A percentile compares a stretch with the other conserved stretches of the same genome.
Evolutionary conservation across 2,888 invertebrate species (phyloP).

Genomic region (Pyrrhosoma nymphula): DNA sequence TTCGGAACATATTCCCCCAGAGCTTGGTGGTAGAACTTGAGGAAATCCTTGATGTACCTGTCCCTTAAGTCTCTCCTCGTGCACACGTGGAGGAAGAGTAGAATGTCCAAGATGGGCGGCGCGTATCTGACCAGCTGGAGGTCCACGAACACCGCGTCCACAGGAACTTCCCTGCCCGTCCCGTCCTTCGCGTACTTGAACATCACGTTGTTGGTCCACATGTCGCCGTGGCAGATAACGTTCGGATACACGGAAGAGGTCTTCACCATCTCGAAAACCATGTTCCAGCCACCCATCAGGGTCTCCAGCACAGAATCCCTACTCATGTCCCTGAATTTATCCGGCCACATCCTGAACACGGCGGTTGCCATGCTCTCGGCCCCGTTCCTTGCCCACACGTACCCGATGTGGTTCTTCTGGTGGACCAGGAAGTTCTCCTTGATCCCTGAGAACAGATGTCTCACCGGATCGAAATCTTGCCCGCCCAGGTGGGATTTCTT

Average conservation of each 20-base stretch:
- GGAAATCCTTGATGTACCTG: constrained; percentile 72
- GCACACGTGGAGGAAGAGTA: constrained; percentile 73
- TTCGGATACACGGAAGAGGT: constrained; percentile 68
- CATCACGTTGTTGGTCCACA: constrained; percentile 71
- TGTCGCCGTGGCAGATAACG: constrained; percentile 70
- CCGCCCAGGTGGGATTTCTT: neutral
- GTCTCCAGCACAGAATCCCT: neutral
- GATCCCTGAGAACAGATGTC: constrained; percentile 40
- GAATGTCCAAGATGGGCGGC: constrained; percentile 72
- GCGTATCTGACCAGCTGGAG: constrained; percentile 73
- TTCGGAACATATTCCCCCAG: constrained; percentile 70
- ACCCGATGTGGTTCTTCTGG: neutral
- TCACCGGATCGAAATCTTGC: neutral
- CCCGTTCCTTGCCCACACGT: neutral
- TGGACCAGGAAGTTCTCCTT: constrained; percentile 67
- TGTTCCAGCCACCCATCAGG: neutral
- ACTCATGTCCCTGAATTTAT: neutral
- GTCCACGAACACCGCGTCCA: constrained; percentile 71
- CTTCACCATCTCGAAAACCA: neutral
- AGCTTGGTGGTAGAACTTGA: constrained; percentile 73
- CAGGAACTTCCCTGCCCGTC: neutral
- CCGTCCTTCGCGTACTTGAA: constrained; percentile 69
- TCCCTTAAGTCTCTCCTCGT: constrained; percentile 71
- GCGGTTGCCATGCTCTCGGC: constrained; percentile 68
- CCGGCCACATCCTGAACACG: constrained; percentile 67